These are phyloP conservation scores for Rhynchomys soricoides DNA, from an alignment of 2,113 vertebrate genomes.

Conservation along the genomic window DNA sequence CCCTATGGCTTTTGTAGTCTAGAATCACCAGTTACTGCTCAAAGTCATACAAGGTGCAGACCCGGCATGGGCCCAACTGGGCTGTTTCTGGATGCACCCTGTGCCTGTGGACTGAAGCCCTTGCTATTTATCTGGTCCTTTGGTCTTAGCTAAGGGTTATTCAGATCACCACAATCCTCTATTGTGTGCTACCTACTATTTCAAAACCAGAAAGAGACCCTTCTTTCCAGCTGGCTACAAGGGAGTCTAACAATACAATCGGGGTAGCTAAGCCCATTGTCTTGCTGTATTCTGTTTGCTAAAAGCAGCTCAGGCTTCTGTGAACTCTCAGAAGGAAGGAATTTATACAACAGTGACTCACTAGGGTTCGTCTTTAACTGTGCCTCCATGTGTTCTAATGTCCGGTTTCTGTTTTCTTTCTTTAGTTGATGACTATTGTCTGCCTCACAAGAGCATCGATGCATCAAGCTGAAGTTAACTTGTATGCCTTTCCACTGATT, in stretches of 20 bases:
- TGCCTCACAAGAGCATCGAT: background rate
- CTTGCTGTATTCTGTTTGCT: background rate
- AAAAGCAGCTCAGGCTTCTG: background rate
- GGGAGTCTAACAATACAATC: background rate
- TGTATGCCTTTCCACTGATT: background rate
- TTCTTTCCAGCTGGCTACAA: background rate
- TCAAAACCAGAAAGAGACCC: background rate
- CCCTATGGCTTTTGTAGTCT: background rate
- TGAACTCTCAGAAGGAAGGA: background rate
- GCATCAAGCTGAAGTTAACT: background rate
- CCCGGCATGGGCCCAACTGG: background rate
- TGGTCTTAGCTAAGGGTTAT: background rate
- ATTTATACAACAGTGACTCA: background rate
- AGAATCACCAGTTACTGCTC: fast-evolving
- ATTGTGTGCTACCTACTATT: background rate
- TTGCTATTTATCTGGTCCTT: background rate
- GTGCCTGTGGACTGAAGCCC: no score
- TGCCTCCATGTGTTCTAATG: background rate
- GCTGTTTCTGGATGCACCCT: background rate
- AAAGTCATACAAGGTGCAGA: background rate
- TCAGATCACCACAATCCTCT: background rate
- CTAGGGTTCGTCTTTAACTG: background rate
- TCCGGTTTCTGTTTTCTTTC: background rate
- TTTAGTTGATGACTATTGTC: background rate
- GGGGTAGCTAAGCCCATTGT: background rate